Evolutionary conservation across 2,797 vertebrate genomes (phyloP), one percentile per base, ranked within the genome.

Genomic region (Rhabdophis nuchalis): DNA sequence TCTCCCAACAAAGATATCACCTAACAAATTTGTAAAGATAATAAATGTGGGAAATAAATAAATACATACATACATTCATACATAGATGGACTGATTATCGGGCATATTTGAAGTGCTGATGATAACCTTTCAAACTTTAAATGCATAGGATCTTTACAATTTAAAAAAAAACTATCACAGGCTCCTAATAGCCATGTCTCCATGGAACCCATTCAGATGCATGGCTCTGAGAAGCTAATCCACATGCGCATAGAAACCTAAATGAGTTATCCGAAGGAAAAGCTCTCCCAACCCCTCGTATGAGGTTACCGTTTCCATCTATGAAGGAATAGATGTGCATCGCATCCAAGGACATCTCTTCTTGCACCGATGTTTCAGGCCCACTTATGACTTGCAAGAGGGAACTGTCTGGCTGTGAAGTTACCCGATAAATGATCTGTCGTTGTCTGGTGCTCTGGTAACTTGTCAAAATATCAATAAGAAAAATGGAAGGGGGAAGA

Each of bases 371-470:
- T 0, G 98, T 98, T 92, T 99, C 99, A 25, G 99, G 98, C 96
- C 99, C 98, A 94, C 99, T 99, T 97, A 99, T 99, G 96, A 99
- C 98, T 98, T 99, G 99, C 96, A 99, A 96, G 97, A 99, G 98
- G 88, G 99, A 99, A 95, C 99, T 99, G 95, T 99, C 99, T 86
- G 99, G 99, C 93, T 99, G 99, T 90, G 99, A 99, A 32, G 98
- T 99, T 91, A 98, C 97, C 32, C 97, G 95, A 96, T 98, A 98
- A 96, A 97, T 97, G 91, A 98, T 97, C 57, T 98, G 97, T 77
- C 97, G 97, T 95, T 98, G 97, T 93, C 97, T 97, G 93, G 85
- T 97, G 93, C 97, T 97, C 97, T 98, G 97, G 93, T 97, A 97
- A 96, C 97, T 98, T 95, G 96, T 97, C 95, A 97, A 58, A 96